Evolutionary conservation across 1,140 invertebrate species (phyloP), one percentile per base, ranked within the genome.

Genomic region (Neodiprion pinetum): DNA sequence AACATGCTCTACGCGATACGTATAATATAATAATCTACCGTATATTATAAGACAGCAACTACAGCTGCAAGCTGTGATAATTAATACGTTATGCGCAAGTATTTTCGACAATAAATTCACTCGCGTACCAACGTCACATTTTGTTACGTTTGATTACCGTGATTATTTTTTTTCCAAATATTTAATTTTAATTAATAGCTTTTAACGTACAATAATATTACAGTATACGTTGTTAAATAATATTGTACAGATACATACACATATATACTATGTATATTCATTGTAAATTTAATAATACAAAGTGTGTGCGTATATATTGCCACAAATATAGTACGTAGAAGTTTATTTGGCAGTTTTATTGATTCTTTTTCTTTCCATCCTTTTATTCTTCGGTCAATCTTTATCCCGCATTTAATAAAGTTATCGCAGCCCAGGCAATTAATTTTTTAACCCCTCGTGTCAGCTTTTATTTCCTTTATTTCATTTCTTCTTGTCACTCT

Each of bases 271-370:
- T 40, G 28, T 40, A 40, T 69, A 23, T 69, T 23, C 11, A 69
- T 23, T 81, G 76, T 81, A 80, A 81, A 81, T 70, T 40, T 72
- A 78, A 79, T 80, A 77, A 81, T 81, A 80, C 74, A 81, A 81
- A 81, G 78, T 81, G 76, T 61, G 11, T 79, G 75, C 72, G 77
- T 74, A 73, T 71, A 75, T 61, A 61, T 61, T 61, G 53, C 73
- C 74, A 81, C 76, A 71, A 74, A 71, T 40, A 40, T 40, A 40
- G 28, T 40, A 40, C 5, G 47, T 74, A 61, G 74, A 67, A 67
- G 61, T 79, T 80, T 77, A 67, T 50, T 81, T 81, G 80, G 80
- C 80, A 81, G 80, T 81, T 79, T 76, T 61, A 17, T 61, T 61
- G 11, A 61, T 61, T 17, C n/a, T 61, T 61, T 61, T 61, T 12